These are phyloP conservation scores for Lanius ludovicianus DNA, from an alignment of 2,113 vertebrate species.

Conservation along the genomic window DNA sequence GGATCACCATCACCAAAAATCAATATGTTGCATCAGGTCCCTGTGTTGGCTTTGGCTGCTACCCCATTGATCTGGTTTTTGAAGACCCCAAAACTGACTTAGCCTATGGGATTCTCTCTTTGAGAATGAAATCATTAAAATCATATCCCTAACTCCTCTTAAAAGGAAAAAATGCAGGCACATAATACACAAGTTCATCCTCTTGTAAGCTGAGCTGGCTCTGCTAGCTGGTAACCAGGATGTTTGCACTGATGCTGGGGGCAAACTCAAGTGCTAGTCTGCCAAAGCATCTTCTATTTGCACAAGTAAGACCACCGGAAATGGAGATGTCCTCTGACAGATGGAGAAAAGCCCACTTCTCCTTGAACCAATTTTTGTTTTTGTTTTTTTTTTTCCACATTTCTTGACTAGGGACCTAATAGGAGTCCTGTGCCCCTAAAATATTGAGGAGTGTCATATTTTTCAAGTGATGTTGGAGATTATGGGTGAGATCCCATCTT, in stretches of 20 bases:
- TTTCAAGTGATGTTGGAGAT: not conserved
- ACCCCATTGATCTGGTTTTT: not conserved
- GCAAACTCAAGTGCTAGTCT: not conserved
- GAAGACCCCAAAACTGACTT: not conserved
- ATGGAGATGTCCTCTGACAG: not conserved
- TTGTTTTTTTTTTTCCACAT: not conserved
- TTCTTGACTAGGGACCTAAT: not conserved
- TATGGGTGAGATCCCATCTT: not conserved
- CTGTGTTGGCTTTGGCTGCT: constrained; percentile 55
- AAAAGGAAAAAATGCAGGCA: not conserved
- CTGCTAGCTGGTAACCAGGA: not conserved
- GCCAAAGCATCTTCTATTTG: not conserved
- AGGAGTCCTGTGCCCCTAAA: not conserved
- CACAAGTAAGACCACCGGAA: not conserved
- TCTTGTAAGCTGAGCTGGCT: not conserved
- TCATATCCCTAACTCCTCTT: not conserved
- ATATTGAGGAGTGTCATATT: not conserved
- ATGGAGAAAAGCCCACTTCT: not conserved
- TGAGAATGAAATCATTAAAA: not conserved
- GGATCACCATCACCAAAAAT: constrained; percentile 45
- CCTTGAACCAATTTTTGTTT: not conserved
- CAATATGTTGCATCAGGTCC: constrained; percentile 40
- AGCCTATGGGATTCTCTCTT: not conserved
- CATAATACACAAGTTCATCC: not conserved
- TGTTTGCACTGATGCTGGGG: not conserved